Conservation (phyloP, 2,113 vertebrate genomes). For the Crotalus tigris region DNA sequence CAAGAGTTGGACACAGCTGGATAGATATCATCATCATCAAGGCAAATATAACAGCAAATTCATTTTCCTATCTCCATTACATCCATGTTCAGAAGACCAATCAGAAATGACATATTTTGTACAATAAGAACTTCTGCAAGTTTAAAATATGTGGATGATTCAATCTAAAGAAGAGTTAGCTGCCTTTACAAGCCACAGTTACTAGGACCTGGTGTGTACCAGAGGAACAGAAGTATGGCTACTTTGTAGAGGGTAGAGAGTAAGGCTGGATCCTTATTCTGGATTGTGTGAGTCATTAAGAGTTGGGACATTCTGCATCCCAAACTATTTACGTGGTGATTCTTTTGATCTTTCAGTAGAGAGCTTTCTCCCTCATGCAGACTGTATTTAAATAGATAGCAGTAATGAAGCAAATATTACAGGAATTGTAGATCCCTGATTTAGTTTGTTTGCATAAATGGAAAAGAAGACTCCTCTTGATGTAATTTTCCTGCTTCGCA, state of each 20-base stretch:
- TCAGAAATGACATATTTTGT: neutral
- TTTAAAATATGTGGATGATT: neutral
- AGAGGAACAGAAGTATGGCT: neutral
- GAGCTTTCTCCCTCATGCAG: neutral
- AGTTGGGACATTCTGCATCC: neutral
- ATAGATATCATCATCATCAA: constrained; percentile 2
- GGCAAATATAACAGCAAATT: neutral
- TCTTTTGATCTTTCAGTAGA: neutral
- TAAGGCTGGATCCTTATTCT: neutral
- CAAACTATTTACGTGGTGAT: neutral
- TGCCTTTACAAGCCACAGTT: neutral
- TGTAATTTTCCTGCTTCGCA: neutral
- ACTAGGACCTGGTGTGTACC: neutral
- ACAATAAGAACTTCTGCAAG: neutral
- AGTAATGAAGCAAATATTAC: neutral
- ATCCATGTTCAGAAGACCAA: constrained; percentile 19
- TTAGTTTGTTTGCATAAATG: neutral
- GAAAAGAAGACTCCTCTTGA: neutral
- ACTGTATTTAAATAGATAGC: neutral
- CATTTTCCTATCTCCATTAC: neutral
- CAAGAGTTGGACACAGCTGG: neutral
- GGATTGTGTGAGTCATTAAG: neutral
- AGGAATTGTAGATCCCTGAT: neutral
- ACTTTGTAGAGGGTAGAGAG: neutral
- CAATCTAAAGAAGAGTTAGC: neutral